Evolutionary conservation across 1,140 invertebrate species (phyloP), one percentile per base, ranked within the genome.

Genomic region (Forficula auricularia): DNA sequence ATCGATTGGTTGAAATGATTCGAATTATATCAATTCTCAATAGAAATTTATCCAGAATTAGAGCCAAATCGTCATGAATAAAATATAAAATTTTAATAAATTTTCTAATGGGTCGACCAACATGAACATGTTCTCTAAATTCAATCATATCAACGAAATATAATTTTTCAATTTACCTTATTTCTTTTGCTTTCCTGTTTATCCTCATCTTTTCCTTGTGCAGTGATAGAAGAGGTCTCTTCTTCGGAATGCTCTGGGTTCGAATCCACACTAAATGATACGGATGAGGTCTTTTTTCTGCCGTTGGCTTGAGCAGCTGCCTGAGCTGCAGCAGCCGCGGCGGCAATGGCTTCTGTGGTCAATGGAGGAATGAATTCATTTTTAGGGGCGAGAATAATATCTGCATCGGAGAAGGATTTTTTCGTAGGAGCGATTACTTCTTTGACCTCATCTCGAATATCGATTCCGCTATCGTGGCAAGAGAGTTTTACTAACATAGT

Each of bases 391-490:
- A 84, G 65, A 33, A 86, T 78, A 52, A 85, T 82, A 58, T 86
- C 82, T 35, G 82, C 82, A 59, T 85, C 82, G 47, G 79, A 83
- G 59, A 82, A 84, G 45, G 71, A 68, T 55, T 71, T 34, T 10
- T 27, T 27, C 4, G 22, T 27, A 27, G 22, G 22, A 27, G 22
- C 22, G 10, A 27, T 27, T 10, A 27, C 22, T 10, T 27, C 22
- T 27, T 27, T 27, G 22, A 27, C 40, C n/a, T 51, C 45, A 53
- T 85, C 82, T 52, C 80, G 70, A 48, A 85, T 85, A 61, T 86
- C 82, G 54, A 86, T 86, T 49, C 82, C 82, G n/a, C 81, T 85
- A 65, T 86, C 82, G 60, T 84, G 81, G 66, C 80, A 84, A 49
- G 78, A 82, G 46, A 77, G 70, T 61, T 84, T 84, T 49, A 73